Evolutionary conservation across 2,888 invertebrate species (phyloP).

Genomic region (Phaonia tiefii): DNA sequence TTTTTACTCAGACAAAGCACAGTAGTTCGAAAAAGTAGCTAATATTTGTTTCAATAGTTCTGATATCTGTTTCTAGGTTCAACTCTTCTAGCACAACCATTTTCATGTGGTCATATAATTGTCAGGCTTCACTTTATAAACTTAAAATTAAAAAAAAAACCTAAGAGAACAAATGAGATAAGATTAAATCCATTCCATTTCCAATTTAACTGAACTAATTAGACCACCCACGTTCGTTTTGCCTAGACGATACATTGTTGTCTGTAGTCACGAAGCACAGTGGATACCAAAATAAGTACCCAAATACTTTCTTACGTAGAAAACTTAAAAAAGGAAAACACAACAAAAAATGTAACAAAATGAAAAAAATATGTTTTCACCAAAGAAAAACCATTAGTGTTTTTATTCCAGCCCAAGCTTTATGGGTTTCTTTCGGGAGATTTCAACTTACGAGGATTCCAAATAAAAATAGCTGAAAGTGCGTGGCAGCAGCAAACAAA

Average conservation of each 20-base stretch:
- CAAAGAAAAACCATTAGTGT: constrained; percentile 17
- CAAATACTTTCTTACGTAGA: neutral
- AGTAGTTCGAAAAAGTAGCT: no score
- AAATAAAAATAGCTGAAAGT: neutral
- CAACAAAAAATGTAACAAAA: constrained; percentile 45
- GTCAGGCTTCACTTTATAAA: no score
- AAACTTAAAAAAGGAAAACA: constrained; percentile 15
- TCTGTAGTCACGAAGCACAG: constrained; percentile 26
- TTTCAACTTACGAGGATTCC: constrained; percentile 7
- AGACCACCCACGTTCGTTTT: neutral
- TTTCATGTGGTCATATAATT: no score
- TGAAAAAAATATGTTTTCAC: constrained; percentile 9
- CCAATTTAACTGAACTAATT: neutral
- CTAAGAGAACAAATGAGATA: no score
- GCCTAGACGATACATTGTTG: neutral
- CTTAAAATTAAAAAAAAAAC: no score
- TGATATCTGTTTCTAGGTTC: no score
- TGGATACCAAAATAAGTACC: constrained; percentile 15
- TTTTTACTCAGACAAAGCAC: no score
- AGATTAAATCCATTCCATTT: no score
- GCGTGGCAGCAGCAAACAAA: neutral
- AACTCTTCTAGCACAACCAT: no score
- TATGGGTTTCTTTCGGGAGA: constrained; percentile 6
- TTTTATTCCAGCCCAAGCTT: neutral
- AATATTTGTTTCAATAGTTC: no score